A percentile compares a stretch with the other conserved stretches of the same genome.
Conservation (phyloP, 2,797 vertebrate species). For the Fratercula arctica region DNA sequence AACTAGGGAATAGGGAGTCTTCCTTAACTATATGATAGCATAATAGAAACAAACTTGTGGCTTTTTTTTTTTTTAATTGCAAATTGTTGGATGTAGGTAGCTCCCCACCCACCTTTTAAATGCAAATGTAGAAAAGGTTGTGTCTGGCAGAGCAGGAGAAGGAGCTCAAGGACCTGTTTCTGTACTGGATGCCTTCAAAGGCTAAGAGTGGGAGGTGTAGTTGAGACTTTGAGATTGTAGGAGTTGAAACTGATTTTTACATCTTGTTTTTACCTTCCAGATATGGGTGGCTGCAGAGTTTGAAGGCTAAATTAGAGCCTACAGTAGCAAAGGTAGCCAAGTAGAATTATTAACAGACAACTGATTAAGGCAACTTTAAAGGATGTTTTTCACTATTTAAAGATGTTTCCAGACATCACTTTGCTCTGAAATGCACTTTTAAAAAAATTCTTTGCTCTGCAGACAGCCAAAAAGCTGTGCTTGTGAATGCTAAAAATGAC, state of each 20-base stretch:
- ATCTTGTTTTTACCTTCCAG: conserved; percentile 16
- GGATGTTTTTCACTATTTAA: background rate
- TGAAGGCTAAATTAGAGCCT: conserved; percentile 16
- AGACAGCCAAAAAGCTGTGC: conserved; percentile 57
- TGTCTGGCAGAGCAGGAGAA: background rate
- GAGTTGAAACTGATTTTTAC: conserved; percentile 5
- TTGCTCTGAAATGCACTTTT: conserved; percentile 20
- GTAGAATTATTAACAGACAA: background rate
- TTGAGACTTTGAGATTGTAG: background rate
- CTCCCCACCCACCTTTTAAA: background rate
- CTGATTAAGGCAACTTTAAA: conserved; percentile 38
- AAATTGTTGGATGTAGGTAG: background rate
- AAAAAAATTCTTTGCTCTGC: conserved; percentile 25
- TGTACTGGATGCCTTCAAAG: conserved; percentile 16
- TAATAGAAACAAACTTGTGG: background rate
- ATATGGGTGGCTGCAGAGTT: background rate
- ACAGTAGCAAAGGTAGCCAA: background rate
- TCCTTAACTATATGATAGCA: background rate
- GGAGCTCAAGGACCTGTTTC: background rate
- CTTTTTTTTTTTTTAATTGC: background rate
- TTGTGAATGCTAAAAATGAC: conserved; percentile 65
- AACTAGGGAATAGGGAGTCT: background rate
- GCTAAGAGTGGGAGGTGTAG: background rate
- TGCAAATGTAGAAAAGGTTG: background rate
- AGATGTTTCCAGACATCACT: conserved; percentile 35